A percentile compares a stretch with the other conserved stretches of the same genome.
Evolutionary conservation across 1,140 invertebrate genomes (phyloP).

Genomic region (Gryllus bimaculatus): DNA sequence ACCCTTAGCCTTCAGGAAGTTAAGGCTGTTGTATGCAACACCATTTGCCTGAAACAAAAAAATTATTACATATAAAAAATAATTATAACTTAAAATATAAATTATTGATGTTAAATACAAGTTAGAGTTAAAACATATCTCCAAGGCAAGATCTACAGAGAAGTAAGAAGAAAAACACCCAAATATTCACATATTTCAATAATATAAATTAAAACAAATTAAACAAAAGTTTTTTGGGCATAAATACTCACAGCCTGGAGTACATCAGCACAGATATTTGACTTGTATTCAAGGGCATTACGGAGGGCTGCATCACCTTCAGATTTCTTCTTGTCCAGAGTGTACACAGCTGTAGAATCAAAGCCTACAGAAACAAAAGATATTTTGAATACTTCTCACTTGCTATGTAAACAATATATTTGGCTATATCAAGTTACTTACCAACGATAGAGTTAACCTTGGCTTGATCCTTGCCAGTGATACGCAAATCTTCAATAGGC

Average conservation of each 20-base stretch:
- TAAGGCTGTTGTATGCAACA: neutral
- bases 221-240: no score
- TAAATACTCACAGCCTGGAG: neutral
- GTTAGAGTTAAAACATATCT: neutral
- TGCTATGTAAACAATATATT: no score
- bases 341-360: neutral
- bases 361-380: neutral
- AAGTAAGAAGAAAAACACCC: no score
- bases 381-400: neutral
- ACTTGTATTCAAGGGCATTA: neutral
- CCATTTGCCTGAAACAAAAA: neutral
- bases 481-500: neutral
- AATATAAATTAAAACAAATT: no score
- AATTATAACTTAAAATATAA: neutral
- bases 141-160: neutral
- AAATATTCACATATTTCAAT: no score
- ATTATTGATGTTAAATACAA: neutral
- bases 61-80: neutral
- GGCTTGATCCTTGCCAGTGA: neutral
- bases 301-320: neutral
- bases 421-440: neutral
- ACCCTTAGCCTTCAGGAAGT: neutral
- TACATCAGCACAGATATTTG: neutral
- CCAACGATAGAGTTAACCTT: neutral
- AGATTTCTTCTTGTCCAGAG: neutral